Percentiles rank a stretch among this genome's conserved stretches.
phyloP scores from a whole-genome alignment of 2,888 invertebrate species.

The Pomacea canaliculata region DNA sequence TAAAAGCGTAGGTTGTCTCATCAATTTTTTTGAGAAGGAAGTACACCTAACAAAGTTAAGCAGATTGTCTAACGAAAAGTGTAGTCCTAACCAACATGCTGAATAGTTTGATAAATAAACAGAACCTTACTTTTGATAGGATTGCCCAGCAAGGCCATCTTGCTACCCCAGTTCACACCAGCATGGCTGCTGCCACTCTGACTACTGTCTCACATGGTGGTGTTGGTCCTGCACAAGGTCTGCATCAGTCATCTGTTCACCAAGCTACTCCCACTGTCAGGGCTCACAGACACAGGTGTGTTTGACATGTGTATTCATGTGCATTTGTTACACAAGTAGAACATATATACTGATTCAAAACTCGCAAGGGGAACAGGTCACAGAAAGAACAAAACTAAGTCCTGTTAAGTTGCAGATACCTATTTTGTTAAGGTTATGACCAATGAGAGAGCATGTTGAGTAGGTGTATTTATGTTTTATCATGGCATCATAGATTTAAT shows the following conservation, averaged over 20 bases:
- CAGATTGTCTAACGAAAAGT: no score
- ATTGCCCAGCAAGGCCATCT: slow-evolving; percentile 45
- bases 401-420: no score
- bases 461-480: no score
- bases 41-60: no score
- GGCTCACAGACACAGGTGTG: slow-evolving; percentile 31
- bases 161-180: slow-evolving; percentile 43
- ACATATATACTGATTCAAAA: no score
- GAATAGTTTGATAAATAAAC: background rate
- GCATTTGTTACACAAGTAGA: no score
- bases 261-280: slow-evolving; percentile 38
- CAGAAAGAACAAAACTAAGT: no score
- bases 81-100: no score
- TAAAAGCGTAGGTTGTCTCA: background rate
- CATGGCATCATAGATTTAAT: no score
- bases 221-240: slow-evolving; percentile 26
- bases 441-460: no score
- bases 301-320: background rate
- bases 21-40: background rate
- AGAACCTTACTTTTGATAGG: slow-evolving; percentile 82
- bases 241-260: slow-evolving; percentile 37
- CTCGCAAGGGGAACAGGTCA: no score
- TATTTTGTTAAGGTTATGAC: no score
- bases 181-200: slow-evolving; percentile 23
- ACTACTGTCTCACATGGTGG: slow-evolving; percentile 11